phyloP scores from a whole-genome alignment of 2,113 vertebrate species.

The Antechinus flavipes region DNA sequence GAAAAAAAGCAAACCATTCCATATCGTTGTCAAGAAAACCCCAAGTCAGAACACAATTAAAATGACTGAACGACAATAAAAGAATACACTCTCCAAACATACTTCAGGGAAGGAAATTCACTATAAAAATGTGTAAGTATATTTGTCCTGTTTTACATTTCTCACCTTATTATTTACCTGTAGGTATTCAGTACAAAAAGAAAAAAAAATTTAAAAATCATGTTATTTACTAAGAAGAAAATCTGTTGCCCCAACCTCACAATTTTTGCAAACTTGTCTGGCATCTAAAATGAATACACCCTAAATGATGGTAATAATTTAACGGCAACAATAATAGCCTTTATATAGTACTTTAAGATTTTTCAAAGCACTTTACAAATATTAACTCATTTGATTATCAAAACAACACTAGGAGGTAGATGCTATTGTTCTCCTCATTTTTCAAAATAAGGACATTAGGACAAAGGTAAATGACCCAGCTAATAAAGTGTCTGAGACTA shows the following conservation, averaged over 20 bases:
- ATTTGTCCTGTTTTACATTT: conserved; percentile 22
- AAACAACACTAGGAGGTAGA: neutral
- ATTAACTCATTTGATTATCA: neutral
- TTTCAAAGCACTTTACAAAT: neutral
- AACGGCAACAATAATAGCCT: neutral
- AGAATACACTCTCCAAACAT: conserved; percentile 31
- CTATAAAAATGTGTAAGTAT: neutral
- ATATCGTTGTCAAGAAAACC: neutral
- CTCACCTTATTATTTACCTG: conserved; percentile 36
- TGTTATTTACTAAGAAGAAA: neutral
- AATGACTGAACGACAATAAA: neutral
- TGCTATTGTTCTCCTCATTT: neutral
- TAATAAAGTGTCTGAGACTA: neutral
- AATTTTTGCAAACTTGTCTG: neutral
- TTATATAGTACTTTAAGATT: neutral
- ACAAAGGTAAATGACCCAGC: neutral
- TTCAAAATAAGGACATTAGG: neutral
- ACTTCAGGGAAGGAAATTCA: neutral
- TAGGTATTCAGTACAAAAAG: neutral
- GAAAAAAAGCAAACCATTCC: neutral
- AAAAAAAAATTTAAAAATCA: neutral
- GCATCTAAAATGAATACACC: neutral
- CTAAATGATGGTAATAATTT: neutral
- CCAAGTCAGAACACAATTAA: neutral
- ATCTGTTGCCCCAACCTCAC: neutral